phyloP scores from a whole-genome alignment of 2,113 vertebrate genomes.

The Grantiella picta region DNA sequence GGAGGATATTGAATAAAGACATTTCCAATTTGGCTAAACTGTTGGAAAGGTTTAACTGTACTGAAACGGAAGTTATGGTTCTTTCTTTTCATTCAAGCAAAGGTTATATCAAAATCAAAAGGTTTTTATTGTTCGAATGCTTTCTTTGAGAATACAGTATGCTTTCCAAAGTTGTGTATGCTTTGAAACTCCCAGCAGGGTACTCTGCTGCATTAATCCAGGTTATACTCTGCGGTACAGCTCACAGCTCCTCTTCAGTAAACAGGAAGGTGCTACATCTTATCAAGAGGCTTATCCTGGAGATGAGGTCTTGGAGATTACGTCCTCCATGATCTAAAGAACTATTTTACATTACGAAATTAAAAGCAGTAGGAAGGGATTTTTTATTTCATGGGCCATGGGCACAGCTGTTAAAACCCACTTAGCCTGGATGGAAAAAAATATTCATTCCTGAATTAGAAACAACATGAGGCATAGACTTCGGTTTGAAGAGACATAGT shows the following conservation, averaged over 20 bases:
- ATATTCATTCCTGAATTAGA: background rate
- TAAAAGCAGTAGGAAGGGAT: background rate
- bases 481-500: background rate
- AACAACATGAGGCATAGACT: background rate
- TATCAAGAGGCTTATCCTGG: background rate
- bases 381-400: background rate
- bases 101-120: background rate
- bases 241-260: background rate
- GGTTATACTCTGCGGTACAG: rapidly evolving
- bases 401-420: background rate
- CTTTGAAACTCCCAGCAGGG: background rate
- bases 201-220: background rate
- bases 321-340: background rate
- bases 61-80: background rate
- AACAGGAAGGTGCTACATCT: background rate
- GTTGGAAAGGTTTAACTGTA: background rate
- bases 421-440: background rate
- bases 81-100: background rate
- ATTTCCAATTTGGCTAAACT: background rate
- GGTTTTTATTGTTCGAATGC: background rate
- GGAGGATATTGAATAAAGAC: background rate
- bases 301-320: background rate
- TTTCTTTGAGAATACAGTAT: background rate
- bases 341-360: background rate
- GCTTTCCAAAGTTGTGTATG: background rate